Evolutionary conservation across 2,113 vertebrate genomes (phyloP).

Genomic region (Apteryx mantelli): DNA sequence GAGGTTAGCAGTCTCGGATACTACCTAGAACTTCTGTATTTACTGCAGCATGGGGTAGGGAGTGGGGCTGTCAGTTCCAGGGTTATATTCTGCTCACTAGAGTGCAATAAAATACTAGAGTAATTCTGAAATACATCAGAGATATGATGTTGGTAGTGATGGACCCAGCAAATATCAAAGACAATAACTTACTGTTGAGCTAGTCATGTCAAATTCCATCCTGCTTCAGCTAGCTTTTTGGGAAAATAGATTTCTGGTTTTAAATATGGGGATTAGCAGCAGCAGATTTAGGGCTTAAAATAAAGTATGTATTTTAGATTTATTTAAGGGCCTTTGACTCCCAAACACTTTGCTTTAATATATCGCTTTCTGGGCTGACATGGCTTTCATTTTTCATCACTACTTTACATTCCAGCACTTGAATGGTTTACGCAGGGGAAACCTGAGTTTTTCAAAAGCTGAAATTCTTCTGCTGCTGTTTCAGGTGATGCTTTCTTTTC

Average conservation of each 20-base stretch:
- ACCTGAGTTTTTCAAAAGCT: slow-evolving; percentile 28
- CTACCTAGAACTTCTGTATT: not conserved
- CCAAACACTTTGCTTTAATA: slow-evolving; percentile 67
- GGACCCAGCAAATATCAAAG: not conserved
- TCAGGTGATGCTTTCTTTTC: not conserved
- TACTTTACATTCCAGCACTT: slow-evolving; percentile 60
- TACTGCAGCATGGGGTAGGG: not conserved
- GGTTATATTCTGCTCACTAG: not conserved
- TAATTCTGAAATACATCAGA: not conserved
- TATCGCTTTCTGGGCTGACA: slow-evolving; percentile 46
- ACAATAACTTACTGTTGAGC: not conserved
- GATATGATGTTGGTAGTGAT: not conserved
- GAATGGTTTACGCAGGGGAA: slow-evolving; percentile 15
- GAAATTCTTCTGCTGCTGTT: not conserved
- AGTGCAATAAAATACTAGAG: not conserved
- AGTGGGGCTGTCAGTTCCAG: not conserved
- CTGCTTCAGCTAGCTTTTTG: not conserved
- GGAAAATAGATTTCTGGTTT: slow-evolving; percentile 63
- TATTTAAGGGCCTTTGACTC: slow-evolving; percentile 70
- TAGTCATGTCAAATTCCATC: not conserved
- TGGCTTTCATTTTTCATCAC: slow-evolving; percentile 68
- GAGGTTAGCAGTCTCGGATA: not conserved
- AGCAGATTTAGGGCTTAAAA: slow-evolving; percentile 71
- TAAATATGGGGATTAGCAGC: slow-evolving; percentile 66
- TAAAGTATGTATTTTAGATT: slow-evolving; percentile 68